These are phyloP conservation scores for Acanthiza pusilla DNA, from an alignment of 2,797 vertebrate genomes.

Conservation along the genomic window DNA sequence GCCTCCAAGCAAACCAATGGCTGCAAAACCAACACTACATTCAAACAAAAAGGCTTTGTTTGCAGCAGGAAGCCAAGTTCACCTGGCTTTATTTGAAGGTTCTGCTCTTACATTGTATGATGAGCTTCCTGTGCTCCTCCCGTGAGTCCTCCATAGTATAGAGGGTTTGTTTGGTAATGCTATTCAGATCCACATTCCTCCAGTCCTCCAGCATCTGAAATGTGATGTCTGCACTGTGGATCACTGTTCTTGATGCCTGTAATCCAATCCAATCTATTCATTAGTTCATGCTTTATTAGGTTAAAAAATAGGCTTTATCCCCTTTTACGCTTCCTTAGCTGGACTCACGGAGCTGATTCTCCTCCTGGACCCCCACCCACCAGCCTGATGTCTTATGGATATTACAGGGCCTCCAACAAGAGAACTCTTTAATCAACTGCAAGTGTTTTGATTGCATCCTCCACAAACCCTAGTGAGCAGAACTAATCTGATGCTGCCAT, in stretches of 20 bases:
- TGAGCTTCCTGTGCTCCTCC: conserved; percentile 95
- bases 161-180: conserved; percentile 99
- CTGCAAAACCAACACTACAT: not conserved
- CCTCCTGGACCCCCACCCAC: not conserved
- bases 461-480: not conserved
- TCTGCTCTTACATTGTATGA: conserved; percentile 88
- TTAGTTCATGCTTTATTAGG: conserved; percentile 68
- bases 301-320: conserved; percentile 40
- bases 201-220: conserved; percentile 99
- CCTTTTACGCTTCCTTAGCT: conserved; percentile 30
- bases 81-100: not conserved
- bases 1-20: not conserved
- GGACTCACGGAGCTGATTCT: not conserved
- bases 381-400: not conserved
- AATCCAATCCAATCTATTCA: conserved; percentile 59
- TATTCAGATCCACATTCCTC: conserved; percentile 99
- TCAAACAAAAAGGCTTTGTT: not conserved
- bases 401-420: not conserved
- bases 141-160: conserved; percentile 98
- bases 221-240: conserved; percentile 98
- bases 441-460: not conserved
- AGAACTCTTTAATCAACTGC: not conserved
- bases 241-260: conserved; percentile 96
- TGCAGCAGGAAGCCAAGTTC: not conserved
- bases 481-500: not conserved